phyloP scores from a whole-genome alignment of 2,797 vertebrate genomes.

The Kryptolebias ocellatus region DNA sequence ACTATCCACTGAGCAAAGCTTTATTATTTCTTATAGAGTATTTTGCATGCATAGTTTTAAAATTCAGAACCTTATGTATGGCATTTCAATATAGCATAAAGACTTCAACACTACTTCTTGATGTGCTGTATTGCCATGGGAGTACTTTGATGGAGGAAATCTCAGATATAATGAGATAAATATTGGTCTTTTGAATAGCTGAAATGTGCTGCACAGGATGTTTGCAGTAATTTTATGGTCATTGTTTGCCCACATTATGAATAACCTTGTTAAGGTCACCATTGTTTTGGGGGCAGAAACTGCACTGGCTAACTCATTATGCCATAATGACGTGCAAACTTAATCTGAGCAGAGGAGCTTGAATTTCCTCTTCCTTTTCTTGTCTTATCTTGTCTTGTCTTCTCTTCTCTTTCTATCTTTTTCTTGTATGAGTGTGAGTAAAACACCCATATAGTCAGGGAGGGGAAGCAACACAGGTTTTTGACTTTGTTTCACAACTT shows the following conservation, averaged over 20 bases:
- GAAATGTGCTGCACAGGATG: conserved; percentile 54
- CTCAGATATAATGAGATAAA: conserved; percentile 65
- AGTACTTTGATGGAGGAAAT: conserved; percentile 10
- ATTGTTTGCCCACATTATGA: conserved; percentile 63
- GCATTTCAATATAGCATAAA: background rate
- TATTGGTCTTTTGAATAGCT: conserved; percentile 65
- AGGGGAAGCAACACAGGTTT: no score
- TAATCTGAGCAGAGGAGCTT: conserved; percentile 21
- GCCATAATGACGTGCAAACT: conserved; percentile 52
- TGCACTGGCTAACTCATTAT: conserved; percentile 15
- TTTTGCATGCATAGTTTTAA: background rate
- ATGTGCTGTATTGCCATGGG: background rate
- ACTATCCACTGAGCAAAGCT: background rate
- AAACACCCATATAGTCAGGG: no score
- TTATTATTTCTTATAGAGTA: conserved; percentile 5
- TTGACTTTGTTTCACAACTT: no score
- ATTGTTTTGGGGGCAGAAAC: conserved; percentile 28
- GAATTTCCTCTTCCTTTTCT: conserved; percentile 16
- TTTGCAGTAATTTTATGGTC: conserved; percentile 63
- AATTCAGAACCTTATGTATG: background rate
- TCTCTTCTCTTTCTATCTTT: background rate
- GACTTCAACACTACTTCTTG: conserved; percentile 1
- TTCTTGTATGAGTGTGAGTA: background rate
- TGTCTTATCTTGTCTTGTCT: conserved; percentile 6
- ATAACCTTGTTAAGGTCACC: conserved; percentile 51